Evolutionary conservation across 2,888 invertebrate species (phyloP), one percentile per base, ranked within the genome.

Genomic region (Altica lythri): DNA sequence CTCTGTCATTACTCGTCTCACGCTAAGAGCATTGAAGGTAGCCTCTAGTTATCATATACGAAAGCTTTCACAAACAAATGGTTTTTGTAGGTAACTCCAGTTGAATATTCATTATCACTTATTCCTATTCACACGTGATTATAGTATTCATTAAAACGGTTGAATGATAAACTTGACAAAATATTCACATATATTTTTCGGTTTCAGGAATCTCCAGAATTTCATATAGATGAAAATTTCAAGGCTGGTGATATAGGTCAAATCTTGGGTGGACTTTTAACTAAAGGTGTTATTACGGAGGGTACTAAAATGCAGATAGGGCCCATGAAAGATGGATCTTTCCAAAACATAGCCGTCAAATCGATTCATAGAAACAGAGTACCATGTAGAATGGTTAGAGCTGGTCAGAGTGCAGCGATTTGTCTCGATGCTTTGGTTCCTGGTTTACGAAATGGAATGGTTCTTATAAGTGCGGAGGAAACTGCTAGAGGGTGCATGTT

Each of bases 191-290:
- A n/a, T 35, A n/a, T 46, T 4, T 43, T 53, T 59, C 56, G 55
- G 43, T 72, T 69, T 51, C 70, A 86, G 85, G 88, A 90, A 64
- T 79, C 84, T 0, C 85, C 88, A 60, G 89, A 90, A 71, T 95
- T 95, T 75, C 92, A 96, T 80, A 90, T 98, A 34, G 97, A 98
- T 73, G 96, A 96, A 78, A 92, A 91, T 8, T 93, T 94, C 75
- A 85, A 88, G 70, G 90, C 92, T 10, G 88, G 88, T 0, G 90
- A 90, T 62, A 83, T 88, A 0, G 90, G 90, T 0, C 89, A 90
- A 5, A 90, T 95, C 17, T 84, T 94, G 0, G 94, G 93, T 1
- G 95, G 95, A 0, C 77, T 95, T 5, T 75, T 95, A 35, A 86
- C 87, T 0, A 88, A 89, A 69, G 98, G 98, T 0, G 85, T 89